Conservation (phyloP, 2,113 vertebrate genomes). For the Chloroceryle aenea region DNA sequence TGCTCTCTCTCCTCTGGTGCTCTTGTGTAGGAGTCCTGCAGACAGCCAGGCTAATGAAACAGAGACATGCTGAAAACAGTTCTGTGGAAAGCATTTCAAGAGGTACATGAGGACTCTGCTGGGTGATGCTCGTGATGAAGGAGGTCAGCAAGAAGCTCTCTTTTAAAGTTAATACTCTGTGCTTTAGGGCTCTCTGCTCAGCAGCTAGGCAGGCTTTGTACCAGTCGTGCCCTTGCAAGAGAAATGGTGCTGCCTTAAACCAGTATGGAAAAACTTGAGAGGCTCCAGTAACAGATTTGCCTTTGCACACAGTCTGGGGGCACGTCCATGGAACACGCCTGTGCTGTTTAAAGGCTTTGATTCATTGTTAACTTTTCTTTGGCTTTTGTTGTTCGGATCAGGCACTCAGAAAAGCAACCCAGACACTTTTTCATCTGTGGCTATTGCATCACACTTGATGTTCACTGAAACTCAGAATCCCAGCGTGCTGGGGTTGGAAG, state of each 20-base stretch:
- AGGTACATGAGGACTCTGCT: rapidly evolving
- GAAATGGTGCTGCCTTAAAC: background rate
- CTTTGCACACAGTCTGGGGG: background rate
- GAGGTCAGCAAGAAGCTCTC: background rate
- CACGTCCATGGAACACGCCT: background rate
- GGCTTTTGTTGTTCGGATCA: background rate
- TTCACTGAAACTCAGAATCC: too few relatives aligned
- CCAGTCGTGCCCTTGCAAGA: rapidly evolving
- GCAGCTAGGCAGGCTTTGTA: background rate
- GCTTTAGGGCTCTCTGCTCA: background rate
- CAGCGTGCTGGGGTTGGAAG: too few relatives aligned
- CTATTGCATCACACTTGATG: background rate
- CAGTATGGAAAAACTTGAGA: background rate
- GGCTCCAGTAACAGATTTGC: background rate
- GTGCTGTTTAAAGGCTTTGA: background rate
- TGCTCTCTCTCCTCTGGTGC: background rate
- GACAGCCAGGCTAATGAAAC: background rate
- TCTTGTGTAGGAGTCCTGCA: background rate
- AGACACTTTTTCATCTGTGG: rapidly evolving
- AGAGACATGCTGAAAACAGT: background rate
- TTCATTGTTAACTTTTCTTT: background rate
- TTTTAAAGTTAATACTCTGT: background rate
- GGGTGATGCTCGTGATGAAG: background rate
- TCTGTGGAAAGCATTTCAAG: background rate
- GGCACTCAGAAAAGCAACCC: background rate